Conservation (phyloP, 2,888 invertebrate genomes). For the Clistopyga incitator region DNA sequence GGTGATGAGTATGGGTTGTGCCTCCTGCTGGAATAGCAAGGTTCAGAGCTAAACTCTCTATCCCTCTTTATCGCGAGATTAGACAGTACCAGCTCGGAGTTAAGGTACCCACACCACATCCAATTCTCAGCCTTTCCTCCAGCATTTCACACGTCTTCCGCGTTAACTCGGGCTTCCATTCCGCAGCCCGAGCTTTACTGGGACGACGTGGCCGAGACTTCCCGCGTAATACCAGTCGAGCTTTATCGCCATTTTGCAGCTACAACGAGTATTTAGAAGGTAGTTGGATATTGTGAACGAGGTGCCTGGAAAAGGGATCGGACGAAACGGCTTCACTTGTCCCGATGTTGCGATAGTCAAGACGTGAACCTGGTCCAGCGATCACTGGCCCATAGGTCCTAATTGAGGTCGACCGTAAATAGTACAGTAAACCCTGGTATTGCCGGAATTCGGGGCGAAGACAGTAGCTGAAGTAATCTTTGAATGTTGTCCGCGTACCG, state of each 20-base stretch:
- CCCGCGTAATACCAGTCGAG: conserved; percentile 53
- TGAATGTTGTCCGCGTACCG: background rate
- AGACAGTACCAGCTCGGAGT: conserved; percentile 63
- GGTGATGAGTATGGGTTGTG: conserved; percentile 63
- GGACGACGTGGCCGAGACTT: conserved; percentile 46
- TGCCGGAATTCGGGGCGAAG: conserved; percentile 15
- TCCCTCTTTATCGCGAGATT: conserved; percentile 69
- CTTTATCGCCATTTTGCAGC: conserved; percentile 71
- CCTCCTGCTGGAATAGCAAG: conserved; percentile 61
- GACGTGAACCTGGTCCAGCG: conserved; percentile 23
- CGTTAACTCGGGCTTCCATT: conserved; percentile 38
- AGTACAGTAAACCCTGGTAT: conserved; percentile 16
- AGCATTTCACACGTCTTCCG: conserved; percentile 45
- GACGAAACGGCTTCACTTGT: conserved; percentile 30
- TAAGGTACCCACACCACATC: conserved; percentile 44
- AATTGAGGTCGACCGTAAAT: conserved; percentile 55
- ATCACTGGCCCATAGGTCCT: conserved; percentile 43
- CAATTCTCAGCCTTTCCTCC: conserved; percentile 30
- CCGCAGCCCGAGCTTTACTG: conserved; percentile 51
- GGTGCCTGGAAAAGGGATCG: conserved; percentile 40
- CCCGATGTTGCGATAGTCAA: conserved; percentile 30
- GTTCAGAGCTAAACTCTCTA: conserved; percentile 46
- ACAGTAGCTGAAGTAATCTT: conserved; percentile 2
- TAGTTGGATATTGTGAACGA: conserved; percentile 21
- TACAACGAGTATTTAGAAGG: conserved; percentile 63